A percentile compares a stretch with the other conserved stretches of the same genome.
phyloP scores from a whole-genome alignment of 2,888 invertebrate genomes.

The Julus scandinavius region DNA sequence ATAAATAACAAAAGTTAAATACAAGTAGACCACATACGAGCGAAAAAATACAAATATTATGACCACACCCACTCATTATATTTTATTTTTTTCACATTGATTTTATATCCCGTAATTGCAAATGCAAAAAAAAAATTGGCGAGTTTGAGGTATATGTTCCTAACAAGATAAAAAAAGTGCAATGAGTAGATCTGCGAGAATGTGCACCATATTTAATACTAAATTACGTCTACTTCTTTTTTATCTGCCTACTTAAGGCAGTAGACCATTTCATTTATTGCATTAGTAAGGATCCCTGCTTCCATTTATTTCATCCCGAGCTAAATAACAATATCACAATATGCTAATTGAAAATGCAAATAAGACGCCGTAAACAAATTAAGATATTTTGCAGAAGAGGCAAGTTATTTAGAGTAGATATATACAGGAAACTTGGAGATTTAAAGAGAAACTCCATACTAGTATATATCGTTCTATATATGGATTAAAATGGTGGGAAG shows the following conservation, averaged over 20 bases:
- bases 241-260: background rate
- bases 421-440: background rate
- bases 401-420: background rate
- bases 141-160: background rate
- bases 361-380: conserved; percentile 2
- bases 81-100: background rate
- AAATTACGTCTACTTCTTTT: background rate
- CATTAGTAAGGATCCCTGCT: background rate
- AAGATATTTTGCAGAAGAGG: background rate
- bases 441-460: background rate
- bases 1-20: conserved; percentile 28
- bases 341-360: conserved; percentile 34
- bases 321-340: conserved; percentile 35
- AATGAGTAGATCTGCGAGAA: background rate
- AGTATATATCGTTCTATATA: background rate
- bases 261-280: conserved; percentile 18
- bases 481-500: background rate
- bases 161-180: background rate
- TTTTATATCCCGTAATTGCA: background rate
- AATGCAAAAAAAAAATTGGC: background rate
- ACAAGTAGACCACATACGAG: background rate
- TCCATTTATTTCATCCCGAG: conserved; percentile 1
- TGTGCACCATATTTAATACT: background rate
- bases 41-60: background rate
- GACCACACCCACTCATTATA: conserved; percentile 26